These are phyloP conservation scores for Dolichomitus sp. DNA, from an alignment of 2,888 invertebrate genomes.

Conservation along the genomic window DNA sequence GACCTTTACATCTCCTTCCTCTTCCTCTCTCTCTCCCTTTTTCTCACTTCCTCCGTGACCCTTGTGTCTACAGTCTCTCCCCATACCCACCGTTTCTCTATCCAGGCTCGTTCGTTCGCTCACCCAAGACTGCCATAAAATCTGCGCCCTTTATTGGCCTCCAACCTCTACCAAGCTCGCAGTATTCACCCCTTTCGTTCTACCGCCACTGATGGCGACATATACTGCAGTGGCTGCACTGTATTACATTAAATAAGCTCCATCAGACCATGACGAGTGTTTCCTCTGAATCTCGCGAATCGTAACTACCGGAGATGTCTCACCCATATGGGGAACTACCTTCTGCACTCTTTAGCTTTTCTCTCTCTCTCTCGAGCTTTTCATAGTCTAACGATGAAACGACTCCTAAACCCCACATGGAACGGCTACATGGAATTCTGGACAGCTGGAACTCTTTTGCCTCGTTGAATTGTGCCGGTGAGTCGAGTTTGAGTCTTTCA, in stretches of 20 bases:
- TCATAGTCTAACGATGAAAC: neutral
- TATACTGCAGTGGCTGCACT: constrained; percentile 16
- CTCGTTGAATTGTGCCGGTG: neutral
- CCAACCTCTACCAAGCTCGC: constrained; percentile 16
- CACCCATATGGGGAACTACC: constrained; percentile 12
- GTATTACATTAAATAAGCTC: constrained; percentile 22
- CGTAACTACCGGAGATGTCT: constrained; percentile 21
- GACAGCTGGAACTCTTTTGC: neutral
- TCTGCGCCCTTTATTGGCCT: constrained; percentile 55
- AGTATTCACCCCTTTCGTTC: constrained; percentile 8
- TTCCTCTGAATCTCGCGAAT: constrained; percentile 18
- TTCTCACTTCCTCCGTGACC: constrained; percentile 34
- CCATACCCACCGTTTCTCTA: constrained; percentile 27
- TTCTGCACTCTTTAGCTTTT: constrained; percentile 16
- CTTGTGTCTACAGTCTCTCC: constrained; percentile 33
- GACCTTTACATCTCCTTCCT: constrained; percentile 22
- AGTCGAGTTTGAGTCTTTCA: neutral
- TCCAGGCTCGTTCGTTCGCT: constrained; percentile 44
- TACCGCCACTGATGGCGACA: neutral
- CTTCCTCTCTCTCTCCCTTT: neutral
- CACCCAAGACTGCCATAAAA: constrained; percentile 54
- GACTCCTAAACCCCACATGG: neutral
- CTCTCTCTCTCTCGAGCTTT: no score
- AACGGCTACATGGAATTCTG: neutral
- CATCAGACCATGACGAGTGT: constrained; percentile 14